Evolutionary conservation across 2,888 invertebrate species (phyloP).

Genomic region (Sarcophaga caerulescens): DNA sequence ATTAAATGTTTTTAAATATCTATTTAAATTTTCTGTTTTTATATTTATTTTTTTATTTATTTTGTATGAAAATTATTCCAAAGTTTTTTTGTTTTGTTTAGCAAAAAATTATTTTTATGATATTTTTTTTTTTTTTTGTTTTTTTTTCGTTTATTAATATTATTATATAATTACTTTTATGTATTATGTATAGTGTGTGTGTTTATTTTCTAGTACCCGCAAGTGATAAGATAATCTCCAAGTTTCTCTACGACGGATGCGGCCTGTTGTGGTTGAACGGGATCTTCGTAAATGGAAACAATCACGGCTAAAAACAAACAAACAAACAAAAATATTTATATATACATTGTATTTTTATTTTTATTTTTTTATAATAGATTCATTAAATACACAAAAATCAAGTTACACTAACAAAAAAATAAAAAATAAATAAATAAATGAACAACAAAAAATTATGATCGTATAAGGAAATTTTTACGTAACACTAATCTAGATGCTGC

Average conservation of each 20-base stretch:
- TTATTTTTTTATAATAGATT: not conserved
- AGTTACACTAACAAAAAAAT: not conserved
- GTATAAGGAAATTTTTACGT: slow-evolving; percentile 20
- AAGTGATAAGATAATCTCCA: slow-evolving; percentile 98
- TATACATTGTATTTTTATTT: no score
- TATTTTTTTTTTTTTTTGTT: slow-evolving; percentile 67
- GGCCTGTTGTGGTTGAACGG: slow-evolving; percentile 97
- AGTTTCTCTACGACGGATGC: slow-evolving; percentile 98
- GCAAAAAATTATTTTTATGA: slow-evolving; percentile 65
- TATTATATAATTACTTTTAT: slow-evolving; percentile 74
- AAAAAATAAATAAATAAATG: not conserved
- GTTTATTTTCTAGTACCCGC: slow-evolving; percentile 92
- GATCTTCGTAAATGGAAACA: slow-evolving; percentile 96
- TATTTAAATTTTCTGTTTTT: slow-evolving; percentile 59
- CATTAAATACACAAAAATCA: slow-evolving; percentile 7
- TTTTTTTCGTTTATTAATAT: slow-evolving; percentile 71
- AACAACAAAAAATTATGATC: slow-evolving; percentile 12
- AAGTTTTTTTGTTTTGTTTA: slow-evolving; percentile 61
- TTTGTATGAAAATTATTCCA: slow-evolving; percentile 68
- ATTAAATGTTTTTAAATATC: slow-evolving; percentile 53
- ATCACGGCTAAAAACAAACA: slow-evolving; percentile 89
- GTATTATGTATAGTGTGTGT: slow-evolving; percentile 71
- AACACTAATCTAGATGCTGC: not conserved
- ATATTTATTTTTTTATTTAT: slow-evolving; percentile 65
- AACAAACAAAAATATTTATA: slow-evolving; percentile 3